Conservation (phyloP, 2,797 vertebrate species). For the Cyprinella venusta region DNA sequence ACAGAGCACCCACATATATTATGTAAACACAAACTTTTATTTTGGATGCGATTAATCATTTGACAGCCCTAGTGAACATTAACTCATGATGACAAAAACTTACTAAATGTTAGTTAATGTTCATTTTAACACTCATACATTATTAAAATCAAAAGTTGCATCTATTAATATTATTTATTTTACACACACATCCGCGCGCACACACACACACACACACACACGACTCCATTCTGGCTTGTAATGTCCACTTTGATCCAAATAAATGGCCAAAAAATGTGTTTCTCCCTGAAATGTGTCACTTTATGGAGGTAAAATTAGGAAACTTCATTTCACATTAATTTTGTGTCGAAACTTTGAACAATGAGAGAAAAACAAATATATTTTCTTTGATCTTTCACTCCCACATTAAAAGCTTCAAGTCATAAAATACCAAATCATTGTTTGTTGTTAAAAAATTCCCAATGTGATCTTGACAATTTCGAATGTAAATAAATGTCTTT, state of each 20-base stretch:
- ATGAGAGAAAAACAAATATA: neutral
- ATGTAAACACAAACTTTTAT: no score
- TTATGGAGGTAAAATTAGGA: neutral
- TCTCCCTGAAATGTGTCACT: neutral
- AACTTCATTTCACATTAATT: neutral
- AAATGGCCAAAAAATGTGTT: neutral
- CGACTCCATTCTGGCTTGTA: neutral
- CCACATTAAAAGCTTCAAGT: neutral
- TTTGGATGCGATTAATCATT: no score
- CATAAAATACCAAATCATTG: neutral
- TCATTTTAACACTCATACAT: no score
- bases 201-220: no score
- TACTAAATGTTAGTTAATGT: neutral
- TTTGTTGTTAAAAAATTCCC: conserved; percentile 30
- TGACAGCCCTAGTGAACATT: no score
- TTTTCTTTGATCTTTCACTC: neutral
- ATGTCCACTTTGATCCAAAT: neutral
- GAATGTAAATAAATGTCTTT: conserved; percentile 3
- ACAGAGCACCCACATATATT: no score
- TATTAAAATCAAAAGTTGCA: neutral
- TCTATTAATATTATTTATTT: neutral
- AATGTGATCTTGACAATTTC: conserved; percentile 23
- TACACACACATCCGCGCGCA: no score
- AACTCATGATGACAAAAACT: neutral
- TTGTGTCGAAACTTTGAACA: neutral